These are phyloP conservation scores for Thyatira batis DNA, from an alignment of 2,888 invertebrate species.

Conservation along the genomic window DNA sequence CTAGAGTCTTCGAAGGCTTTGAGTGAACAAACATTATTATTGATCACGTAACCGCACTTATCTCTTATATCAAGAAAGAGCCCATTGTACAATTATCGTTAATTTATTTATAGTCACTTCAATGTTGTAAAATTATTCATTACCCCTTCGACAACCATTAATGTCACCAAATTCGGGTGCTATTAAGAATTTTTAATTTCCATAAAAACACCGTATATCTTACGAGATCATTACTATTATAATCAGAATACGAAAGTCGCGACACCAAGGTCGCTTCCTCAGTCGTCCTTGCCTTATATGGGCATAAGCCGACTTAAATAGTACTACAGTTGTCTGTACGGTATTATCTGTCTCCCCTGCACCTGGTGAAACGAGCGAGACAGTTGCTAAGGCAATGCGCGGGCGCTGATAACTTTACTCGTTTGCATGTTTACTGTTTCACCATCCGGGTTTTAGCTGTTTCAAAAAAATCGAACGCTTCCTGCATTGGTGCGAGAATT, in stretches of 20 bases:
- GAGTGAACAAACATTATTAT: neutral
- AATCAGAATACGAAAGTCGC: conserved; percentile 48
- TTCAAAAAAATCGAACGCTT: conserved; percentile 24
- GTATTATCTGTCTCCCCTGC: conserved; percentile 24
- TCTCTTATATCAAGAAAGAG: neutral
- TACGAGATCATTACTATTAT: conserved; percentile 7
- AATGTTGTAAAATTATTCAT: neutral
- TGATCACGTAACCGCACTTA: neutral
- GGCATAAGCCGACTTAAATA: conserved; percentile 47
- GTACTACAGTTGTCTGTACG: conserved; percentile 27
- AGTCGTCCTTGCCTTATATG: conserved; percentile 68
- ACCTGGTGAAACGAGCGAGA: conserved; percentile 17
- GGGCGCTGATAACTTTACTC: conserved; percentile 21
- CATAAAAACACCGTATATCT: neutral
- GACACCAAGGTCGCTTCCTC: conserved; percentile 47
- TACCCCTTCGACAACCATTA: neutral
- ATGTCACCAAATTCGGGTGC: neutral
- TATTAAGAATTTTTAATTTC: neutral
- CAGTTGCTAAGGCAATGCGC: conserved; percentile 8
- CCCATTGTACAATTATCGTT: neutral
- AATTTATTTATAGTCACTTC: neutral
- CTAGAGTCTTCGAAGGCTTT: neutral
- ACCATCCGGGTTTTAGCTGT: conserved; percentile 25
- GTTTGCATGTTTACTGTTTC: conserved; percentile 27
- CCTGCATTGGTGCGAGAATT: conserved; percentile 23